Evolutionary conservation across 2,113 vertebrate genomes (phyloP).

Genomic region (Bos javanicus): DNA sequence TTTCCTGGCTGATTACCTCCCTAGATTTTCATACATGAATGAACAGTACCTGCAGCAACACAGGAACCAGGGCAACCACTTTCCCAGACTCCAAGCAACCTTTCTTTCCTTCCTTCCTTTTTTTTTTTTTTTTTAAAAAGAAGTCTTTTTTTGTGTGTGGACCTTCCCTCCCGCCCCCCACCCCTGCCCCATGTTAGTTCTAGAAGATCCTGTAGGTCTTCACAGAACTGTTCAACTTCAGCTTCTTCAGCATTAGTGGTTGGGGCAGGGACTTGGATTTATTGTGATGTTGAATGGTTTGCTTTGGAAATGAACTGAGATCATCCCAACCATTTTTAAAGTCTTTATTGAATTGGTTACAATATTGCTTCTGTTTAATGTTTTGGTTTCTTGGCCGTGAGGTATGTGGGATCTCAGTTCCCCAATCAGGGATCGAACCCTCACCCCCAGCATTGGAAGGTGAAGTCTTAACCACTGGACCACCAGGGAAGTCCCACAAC

Average conservation of each 20-base stretch:
- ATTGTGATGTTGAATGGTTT: background rate
- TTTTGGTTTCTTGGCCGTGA: background rate
- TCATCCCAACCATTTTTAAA: background rate
- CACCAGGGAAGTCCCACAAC: background rate
- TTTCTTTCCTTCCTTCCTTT: background rate
- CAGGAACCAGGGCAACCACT: slow-evolving; percentile 16
- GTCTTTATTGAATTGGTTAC: background rate
- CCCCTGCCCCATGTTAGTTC: background rate
- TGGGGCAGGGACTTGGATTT: background rate
- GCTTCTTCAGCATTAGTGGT: background rate
- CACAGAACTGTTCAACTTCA: background rate
- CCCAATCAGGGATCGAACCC: background rate
- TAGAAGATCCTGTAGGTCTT: background rate
- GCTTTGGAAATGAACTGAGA: background rate
- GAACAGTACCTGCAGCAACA: background rate
- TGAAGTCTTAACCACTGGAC: background rate
- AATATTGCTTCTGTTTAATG: background rate
- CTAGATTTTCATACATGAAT: slow-evolving; percentile 50
- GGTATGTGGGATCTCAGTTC: background rate
- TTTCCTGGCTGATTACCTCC: slow-evolving; percentile 31
- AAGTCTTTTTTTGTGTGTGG: background rate
- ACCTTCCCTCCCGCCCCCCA: background rate
- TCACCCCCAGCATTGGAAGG: background rate
- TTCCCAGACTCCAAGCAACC: background rate
- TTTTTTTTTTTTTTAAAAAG: background rate